Base-by-base conservation (phyloP, 2,113 vertebrate species). In the Choloepus hoffmanni region DNA sequence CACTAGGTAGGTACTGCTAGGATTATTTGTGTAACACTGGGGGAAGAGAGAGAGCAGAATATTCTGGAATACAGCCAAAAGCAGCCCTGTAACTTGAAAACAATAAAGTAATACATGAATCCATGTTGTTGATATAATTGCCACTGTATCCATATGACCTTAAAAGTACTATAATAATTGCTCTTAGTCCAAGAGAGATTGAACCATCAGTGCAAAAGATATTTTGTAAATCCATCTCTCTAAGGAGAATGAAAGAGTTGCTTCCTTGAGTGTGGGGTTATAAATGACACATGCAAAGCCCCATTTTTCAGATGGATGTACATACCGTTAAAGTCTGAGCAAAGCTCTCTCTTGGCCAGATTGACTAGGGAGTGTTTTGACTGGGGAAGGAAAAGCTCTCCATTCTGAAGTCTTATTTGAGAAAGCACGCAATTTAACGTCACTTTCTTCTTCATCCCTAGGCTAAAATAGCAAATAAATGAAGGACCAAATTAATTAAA, bases 401-500 rank as follows among this genome's bases (percentile, higher is more conserved):
- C 78, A 65, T 93, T 96, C 67, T 45, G 45, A 67, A 94, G 48
- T 76, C 82, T 94, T 88, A 40, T 93, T 94, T 94, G 82, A 95
- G 93, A 85, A 45, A 14, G 62, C 50, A 79, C 28, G 96, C n/a
- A 70, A 87, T 95, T 93, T 79, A 97, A 63, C 95, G 89, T 94
- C 68, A 95, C 96, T 98, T 95, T 97, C 90, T 95, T 95, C 95
- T 70, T 96, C 40, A 43, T 91, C 95, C 95, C 82, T 45, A 79
- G 90, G 96, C 97, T 97, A 98, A 98, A 98, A 96, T 96, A 97
- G 36, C 96, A 96, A 98, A 97, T 60, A 97, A 96, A 94, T 96
- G 95, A 98, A 98, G 90, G 95, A 85, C 96, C 83, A 89, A 94
- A 95, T 97, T 98, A 98, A 98, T 98, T 98, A 98, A 98, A 98